Base-by-base conservation (phyloP, 2,888 invertebrate genomes). In the Incurvaria masculella region DNA sequence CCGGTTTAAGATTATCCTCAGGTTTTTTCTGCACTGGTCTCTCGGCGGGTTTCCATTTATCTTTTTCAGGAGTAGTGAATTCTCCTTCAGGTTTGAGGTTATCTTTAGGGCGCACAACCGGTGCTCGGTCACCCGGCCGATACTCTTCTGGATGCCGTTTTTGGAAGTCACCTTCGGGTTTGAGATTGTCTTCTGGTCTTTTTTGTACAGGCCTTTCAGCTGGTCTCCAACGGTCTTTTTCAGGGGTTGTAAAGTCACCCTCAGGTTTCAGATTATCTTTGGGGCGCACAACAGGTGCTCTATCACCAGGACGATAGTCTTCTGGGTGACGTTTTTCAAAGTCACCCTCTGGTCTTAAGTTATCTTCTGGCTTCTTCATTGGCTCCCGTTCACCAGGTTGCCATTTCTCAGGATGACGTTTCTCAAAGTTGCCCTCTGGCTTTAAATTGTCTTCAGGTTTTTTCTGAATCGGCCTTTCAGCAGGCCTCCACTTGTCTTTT, bases 181-280 rank as follows among this genome's bases (percentile, higher is more conserved):
- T 71, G 0, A 85, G 57, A 54, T 85, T 84, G 51, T 74, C 86
- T 55, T 76, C 65, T 0, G 83, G 88, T 55, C 78, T 85, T 54
- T 69, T 80, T 4, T 66, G 69, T 20, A 66, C 65, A 19, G 69
- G 78, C 47, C 80, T 63, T 54, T 83, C 83, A 20, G 72, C 81
- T 17, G 76, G 81, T 26, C 60, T 58, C 74, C 79, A 81, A 49
- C 67, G 57, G 14, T 75, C 66, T 21, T 66, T 63, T 41, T 60
- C 52, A 2, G 66, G 69, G 45, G 62, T 55, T 51, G 66, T 66
- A 52, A 81, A 82, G 10, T 79, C 78, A 2, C 84, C 80, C 57
- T 82, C 84, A 0, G 82, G 79, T 49, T 59, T 56, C 14, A 78
- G 58, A 57, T 79, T 79, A 50, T 79, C 76, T 46, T 52, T 49